Conservation (phyloP, 2,113 vertebrate genomes). For the Gadus chalcogrammus region DNA sequence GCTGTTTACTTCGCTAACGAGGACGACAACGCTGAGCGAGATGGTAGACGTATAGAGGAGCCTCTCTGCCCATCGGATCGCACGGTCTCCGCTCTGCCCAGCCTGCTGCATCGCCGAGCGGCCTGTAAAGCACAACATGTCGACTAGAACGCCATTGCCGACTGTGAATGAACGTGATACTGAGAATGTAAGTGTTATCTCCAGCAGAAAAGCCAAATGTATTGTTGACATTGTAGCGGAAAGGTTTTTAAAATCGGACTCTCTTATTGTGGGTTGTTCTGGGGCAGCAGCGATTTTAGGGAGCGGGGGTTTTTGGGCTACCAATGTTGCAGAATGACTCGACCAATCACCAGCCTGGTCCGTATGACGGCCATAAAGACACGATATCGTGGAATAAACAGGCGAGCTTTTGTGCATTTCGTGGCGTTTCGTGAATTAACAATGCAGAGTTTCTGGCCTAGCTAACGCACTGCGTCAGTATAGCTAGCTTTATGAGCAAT, state of each 20-base stretch:
- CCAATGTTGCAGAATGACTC: constrained; percentile 42
- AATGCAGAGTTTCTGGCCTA: background rate
- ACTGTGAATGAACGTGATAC: constrained; percentile 93
- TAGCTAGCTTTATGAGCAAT: constrained; percentile 17
- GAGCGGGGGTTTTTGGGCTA: constrained; percentile 25
- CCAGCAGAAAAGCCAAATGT: constrained; percentile 28
- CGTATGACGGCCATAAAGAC: constrained; percentile 28
- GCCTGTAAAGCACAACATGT: constrained; percentile 81
- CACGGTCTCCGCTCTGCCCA: constrained; percentile 56
- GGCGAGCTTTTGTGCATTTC: too few relatives aligned
- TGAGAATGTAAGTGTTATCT: constrained; percentile 80
- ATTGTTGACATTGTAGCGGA: background rate
- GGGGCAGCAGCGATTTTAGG: constrained; percentile 42
- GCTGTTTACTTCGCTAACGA: constrained; percentile 42
- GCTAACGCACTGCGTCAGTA: constrained; percentile 65
- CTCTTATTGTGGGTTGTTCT: constrained; percentile 19
- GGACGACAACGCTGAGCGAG: constrained; percentile 13
- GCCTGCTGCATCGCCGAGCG: constrained; percentile 63
- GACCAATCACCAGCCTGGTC: constrained; percentile 33
- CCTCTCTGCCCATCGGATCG: constrained; percentile 51
- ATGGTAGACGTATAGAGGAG: constrained; percentile 14
- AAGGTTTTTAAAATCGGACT: background rate
- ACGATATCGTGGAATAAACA: constrained; percentile 28
- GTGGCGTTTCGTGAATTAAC: too few relatives aligned
- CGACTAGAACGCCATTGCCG: constrained; percentile 91